Conservation (phyloP, 92 coral and sea anemone species). For the Bergia puertoricense region DNA sequence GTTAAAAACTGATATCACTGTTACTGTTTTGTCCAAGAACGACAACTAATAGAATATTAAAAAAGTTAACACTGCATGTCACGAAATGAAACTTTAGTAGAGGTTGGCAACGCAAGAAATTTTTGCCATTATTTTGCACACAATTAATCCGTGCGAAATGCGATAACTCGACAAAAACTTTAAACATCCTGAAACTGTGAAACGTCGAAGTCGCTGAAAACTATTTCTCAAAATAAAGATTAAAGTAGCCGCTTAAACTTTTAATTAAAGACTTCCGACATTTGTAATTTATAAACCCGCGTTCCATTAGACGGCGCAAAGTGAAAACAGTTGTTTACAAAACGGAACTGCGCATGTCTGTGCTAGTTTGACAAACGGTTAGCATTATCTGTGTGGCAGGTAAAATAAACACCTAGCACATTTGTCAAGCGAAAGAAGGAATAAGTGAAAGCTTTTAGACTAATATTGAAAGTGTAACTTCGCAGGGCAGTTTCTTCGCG, state of each 20-base stretch:
- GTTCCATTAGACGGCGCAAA: background rate
- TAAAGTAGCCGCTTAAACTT: conserved; percentile 38
- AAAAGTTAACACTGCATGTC: background rate
- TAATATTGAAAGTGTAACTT: background rate
- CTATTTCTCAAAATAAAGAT: conserved; percentile 27
- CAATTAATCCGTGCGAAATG: background rate
- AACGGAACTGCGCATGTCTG: background rate
- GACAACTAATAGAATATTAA: too few species aligned
- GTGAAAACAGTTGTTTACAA: background rate
- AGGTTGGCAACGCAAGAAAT: background rate
- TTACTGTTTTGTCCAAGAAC: background rate
- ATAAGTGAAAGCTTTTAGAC: background rate
- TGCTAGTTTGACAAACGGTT: background rate
- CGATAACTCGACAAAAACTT: conserved; percentile 19
- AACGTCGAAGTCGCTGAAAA: conserved; percentile 3
- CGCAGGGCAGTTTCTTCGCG: too few species aligned
- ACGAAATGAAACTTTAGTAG: background rate
- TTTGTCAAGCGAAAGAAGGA: background rate
- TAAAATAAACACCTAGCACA: background rate
- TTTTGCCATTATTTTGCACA: background rate
- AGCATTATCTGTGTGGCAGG: background rate
- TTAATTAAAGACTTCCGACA: conserved; percentile 44
- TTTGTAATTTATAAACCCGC: conserved; percentile 10
- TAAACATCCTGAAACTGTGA: background rate
- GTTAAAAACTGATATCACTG: background rate